Conservation (phyloP, 1,140 invertebrate species). For the Hesperophylax magnus region DNA sequence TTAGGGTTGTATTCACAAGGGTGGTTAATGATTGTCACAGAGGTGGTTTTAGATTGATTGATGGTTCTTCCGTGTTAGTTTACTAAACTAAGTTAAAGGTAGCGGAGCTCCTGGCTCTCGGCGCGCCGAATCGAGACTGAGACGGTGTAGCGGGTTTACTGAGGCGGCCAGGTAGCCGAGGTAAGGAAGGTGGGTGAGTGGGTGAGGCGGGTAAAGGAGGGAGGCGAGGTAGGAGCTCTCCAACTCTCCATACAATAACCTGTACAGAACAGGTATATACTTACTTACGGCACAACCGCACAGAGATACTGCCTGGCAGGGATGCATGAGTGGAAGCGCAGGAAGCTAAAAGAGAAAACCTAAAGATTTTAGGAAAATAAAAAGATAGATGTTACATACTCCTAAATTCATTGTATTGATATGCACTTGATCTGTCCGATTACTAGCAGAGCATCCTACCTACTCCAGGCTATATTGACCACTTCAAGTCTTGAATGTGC, state of each 20-base stretch:
- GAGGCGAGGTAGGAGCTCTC: neutral
- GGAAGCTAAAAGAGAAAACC: conserved; percentile 3
- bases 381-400: too few species aligned
- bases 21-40: conserved; percentile 6
- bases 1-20: neutral
- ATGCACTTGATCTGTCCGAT: too few species aligned
- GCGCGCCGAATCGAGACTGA: conserved; percentile 55
- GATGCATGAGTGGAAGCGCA: conserved; percentile 25
- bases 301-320: neutral
- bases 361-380: too few species aligned
- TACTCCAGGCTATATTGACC: too few species aligned
- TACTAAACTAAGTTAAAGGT: conserved; percentile 19
- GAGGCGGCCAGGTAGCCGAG: neutral
- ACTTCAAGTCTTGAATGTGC: too few species aligned
- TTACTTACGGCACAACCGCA: conserved; percentile 22
- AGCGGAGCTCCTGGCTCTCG: conserved; percentile 39
- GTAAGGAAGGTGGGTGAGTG: conserved; percentile 27
- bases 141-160: neutral
- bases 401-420: too few species aligned
- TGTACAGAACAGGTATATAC: conserved; percentile 53
- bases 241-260: conserved; percentile 55
- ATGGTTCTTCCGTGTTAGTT: conserved; percentile 15
- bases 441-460: too few species aligned
- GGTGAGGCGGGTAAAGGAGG: neutral
- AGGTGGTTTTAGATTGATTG: neutral